Evolutionary conservation across 2,888 invertebrate species (phyloP).

Genomic region (Synergus gifuensis): DNA sequence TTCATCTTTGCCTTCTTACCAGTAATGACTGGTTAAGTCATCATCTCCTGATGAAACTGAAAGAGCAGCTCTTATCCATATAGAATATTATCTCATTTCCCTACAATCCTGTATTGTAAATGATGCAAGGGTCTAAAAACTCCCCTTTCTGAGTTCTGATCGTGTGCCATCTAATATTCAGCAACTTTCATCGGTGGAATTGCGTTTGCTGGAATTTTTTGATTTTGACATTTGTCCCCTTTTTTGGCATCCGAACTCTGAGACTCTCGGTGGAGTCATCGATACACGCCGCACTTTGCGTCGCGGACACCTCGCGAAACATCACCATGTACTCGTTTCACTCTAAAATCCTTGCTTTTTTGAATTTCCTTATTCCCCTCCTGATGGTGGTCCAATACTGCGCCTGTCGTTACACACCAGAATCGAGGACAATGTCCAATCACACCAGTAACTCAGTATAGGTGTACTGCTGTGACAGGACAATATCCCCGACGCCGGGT

Average conservation of each 20-base stretch:
- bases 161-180: slow-evolving; percentile 4
- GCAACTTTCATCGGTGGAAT: background rate
- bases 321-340: slow-evolving; percentile 7
- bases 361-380: background rate
- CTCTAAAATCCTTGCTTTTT: background rate
- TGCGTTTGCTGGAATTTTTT: background rate
- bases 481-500: slow-evolving; percentile 90
- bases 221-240: background rate
- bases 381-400: slow-evolving; percentile 14
- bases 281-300: slow-evolving; percentile 36
- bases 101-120: slow-evolving; percentile 38
- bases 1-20: slow-evolving; percentile 39
- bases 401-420: slow-evolving; percentile 50
- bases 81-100: slow-evolving; percentile 21
- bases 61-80: background rate
- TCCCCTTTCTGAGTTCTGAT: background rate
- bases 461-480: slow-evolving; percentile 98
- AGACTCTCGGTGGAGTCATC: background rate
- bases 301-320: slow-evolving; percentile 29
- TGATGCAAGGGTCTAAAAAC: background rate
- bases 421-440: slow-evolving; percentile 90
- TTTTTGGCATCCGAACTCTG: background rate
- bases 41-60: no score
- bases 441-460: slow-evolving; percentile 90
- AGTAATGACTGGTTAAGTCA: slow-evolving; percentile 27